Percentiles rank a stretch among this genome's conserved stretches.
phyloP scores from a whole-genome alignment of 2,797 vertebrate genomes.

The Dryobates pubescens region DNA sequence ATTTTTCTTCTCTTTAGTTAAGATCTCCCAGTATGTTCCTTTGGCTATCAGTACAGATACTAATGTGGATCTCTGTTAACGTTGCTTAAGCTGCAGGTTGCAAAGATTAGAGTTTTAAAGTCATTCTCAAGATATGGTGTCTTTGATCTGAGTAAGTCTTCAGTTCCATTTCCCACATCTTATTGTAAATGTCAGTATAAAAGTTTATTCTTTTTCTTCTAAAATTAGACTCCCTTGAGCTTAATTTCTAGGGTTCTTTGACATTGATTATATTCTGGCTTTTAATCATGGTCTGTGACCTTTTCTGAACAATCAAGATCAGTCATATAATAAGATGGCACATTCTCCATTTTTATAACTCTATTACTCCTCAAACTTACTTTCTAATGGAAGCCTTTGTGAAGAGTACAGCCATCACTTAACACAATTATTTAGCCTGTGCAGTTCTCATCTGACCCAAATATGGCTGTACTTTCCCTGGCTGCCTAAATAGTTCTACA shows the following conservation, averaged over 20 bases:
- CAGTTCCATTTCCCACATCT: background rate
- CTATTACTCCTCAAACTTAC: background rate
- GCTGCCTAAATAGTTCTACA: background rate
- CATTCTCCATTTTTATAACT: constrained; percentile 22
- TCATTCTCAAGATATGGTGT: background rate
- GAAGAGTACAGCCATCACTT: background rate
- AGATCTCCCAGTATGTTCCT: background rate
- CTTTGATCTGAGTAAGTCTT: background rate
- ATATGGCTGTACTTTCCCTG: background rate
- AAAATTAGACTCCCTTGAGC: background rate
- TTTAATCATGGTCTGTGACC: constrained; percentile 34
- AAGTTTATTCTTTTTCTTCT: background rate
- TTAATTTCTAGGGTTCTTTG: constrained; percentile 15
- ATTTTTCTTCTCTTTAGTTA: background rate
- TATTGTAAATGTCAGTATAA: background rate
- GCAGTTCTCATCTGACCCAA: background rate
- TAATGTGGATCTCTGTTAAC: background rate
- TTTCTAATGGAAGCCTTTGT: background rate
- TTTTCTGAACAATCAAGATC: constrained; percentile 17
- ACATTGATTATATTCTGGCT: background rate
- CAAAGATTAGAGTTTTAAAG: background rate
- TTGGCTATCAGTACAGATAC: background rate
- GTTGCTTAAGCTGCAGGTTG: background rate
- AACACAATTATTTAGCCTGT: background rate
- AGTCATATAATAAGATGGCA: background rate